Percentiles rank a stretch among this genome's conserved stretches.
phyloP scores from a whole-genome alignment of 64 coral and sea anemone species.

The Trachythela sp. region DNA sequence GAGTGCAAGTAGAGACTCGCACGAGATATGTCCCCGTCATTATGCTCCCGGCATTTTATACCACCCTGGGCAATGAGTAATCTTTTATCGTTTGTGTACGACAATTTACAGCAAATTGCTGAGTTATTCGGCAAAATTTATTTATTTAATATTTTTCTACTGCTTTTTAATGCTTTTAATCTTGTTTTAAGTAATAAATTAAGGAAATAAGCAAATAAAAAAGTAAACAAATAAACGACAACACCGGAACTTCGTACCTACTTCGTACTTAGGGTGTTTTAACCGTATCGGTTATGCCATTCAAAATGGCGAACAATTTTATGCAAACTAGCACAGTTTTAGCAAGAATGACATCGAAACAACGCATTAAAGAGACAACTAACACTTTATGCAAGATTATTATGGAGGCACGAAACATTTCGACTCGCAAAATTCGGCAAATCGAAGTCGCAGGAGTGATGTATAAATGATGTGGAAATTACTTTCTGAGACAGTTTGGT shows the following conservation, averaged over 20 bases:
- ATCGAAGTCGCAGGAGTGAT: slow-evolving; percentile 60
- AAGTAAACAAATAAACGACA: background rate
- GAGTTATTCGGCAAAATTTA: too few species aligned
- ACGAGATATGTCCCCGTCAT: background rate
- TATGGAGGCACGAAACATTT: slow-evolving; percentile 58
- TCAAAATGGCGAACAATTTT: slow-evolving; percentile 44
- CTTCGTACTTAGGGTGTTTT: background rate
- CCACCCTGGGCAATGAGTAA: too few species aligned
- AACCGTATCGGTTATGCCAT: background rate
- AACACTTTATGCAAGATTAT: slow-evolving; percentile 71
- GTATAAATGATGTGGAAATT: slow-evolving; percentile 73
- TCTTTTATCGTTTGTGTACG: too few species aligned
- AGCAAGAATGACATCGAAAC: slow-evolving; percentile 21
- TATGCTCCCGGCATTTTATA: background rate
- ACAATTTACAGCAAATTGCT: too few species aligned
- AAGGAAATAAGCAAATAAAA: background rate
- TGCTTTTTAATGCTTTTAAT: background rate
- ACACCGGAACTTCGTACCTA: background rate
- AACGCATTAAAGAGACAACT: slow-evolving; percentile 82
- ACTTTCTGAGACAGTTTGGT: slow-evolving; percentile 20
- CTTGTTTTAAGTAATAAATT: background rate
- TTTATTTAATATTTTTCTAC: too few species aligned
- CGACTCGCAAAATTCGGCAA: slow-evolving; percentile 82
- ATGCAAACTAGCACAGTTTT: background rate
- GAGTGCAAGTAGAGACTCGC: too few species aligned